phyloP scores from a whole-genome alignment of 1,140 invertebrate species.

The Heliconius hermathena region DNA sequence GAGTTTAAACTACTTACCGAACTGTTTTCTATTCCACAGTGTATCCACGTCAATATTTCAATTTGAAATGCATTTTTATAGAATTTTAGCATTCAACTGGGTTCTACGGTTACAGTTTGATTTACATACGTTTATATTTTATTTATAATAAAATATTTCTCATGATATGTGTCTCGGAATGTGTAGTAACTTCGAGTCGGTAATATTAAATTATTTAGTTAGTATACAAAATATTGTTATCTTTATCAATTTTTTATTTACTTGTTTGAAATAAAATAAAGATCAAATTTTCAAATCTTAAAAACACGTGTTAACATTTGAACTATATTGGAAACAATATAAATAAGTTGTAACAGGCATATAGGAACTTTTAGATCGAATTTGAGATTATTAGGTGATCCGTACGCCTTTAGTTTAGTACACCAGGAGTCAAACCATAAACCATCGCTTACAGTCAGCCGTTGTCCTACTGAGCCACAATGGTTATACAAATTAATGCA shows the following conservation, averaged over 20 bases:
- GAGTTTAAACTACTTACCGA: slow-evolving; percentile 4
- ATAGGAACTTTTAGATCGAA: too few relatives aligned
- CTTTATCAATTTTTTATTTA: too few relatives aligned
- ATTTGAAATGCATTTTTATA: slow-evolving; percentile 23
- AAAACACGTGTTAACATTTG: too few relatives aligned
- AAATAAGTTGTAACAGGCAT: too few relatives aligned
- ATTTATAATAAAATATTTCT: neutral
- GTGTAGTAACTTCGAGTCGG: neutral
- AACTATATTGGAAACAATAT: too few relatives aligned
- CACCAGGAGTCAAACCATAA: neutral
- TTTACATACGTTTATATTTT: slow-evolving; percentile 16
- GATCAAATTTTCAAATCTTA: too few relatives aligned
- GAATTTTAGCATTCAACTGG: slow-evolving; percentile 7
- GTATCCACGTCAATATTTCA: slow-evolving; percentile 21
- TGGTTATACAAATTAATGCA: neutral
- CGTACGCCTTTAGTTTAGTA: too few relatives aligned
- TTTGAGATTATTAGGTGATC: too few relatives aligned
- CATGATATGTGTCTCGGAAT: neutral
- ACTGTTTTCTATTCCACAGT: slow-evolving; percentile 17
- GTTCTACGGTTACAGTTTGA: neutral
- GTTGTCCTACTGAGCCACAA: neutral
- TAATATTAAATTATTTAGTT: neutral
- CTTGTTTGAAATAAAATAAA: too few relatives aligned
- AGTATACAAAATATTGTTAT: too few relatives aligned
- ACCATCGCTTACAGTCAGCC: neutral